These are phyloP conservation scores for Heterochromis multidens DNA, from an alignment of 2,113 vertebrate species.

Conservation along the genomic window DNA sequence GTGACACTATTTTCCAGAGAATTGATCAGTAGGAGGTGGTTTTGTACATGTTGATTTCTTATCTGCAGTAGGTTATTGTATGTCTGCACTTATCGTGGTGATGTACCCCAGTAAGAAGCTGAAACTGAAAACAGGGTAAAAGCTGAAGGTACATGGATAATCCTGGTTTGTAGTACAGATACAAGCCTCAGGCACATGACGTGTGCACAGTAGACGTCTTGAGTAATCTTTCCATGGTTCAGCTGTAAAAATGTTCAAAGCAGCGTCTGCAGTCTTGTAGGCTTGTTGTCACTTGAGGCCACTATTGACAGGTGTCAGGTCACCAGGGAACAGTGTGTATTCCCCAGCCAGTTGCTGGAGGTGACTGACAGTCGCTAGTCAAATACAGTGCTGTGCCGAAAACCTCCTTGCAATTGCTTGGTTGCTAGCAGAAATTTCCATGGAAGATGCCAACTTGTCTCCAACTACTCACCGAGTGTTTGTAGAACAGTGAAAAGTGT, in stretches of 20 bases:
- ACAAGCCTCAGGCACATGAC: neutral
- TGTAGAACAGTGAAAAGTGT: neutral
- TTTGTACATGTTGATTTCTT: neutral
- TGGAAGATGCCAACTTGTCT: neutral
- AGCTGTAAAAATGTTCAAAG: neutral
- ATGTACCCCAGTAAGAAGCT: neutral
- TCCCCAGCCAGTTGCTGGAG: no score
- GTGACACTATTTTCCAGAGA: neutral
- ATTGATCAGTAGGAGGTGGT: neutral
- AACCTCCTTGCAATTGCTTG: neutral
- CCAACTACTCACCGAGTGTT: neutral
- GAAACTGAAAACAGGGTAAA: neutral
- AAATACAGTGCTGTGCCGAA: accelerated
- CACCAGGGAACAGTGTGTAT: neutral
- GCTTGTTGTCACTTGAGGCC: no score
- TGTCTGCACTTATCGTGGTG: neutral
- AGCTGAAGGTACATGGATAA: neutral
- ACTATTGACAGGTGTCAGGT: neutral
- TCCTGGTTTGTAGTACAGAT: neutral
- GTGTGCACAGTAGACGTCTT: neutral
- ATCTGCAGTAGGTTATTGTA: neutral
- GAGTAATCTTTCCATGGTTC: neutral
- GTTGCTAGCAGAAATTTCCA: neutral
- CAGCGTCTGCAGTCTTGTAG: no score
- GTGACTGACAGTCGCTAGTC: no score